These are phyloP conservation scores for Melieria picta DNA, from an alignment of 2,888 invertebrate species.

Conservation along the genomic window DNA sequence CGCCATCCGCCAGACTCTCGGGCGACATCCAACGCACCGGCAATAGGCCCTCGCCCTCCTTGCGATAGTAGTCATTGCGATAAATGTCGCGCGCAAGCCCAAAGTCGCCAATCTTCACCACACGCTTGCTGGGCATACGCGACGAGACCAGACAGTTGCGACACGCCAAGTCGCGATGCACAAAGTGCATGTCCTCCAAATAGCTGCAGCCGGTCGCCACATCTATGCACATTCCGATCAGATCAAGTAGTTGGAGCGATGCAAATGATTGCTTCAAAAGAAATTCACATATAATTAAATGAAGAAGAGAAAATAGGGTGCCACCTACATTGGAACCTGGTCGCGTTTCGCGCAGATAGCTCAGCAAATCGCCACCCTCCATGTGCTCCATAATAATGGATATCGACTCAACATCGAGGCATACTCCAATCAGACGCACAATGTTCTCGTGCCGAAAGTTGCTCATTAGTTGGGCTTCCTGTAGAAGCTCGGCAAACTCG, in stretches of 20 bases:
- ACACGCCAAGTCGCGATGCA: conserved; percentile 95
- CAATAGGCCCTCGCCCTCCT: conserved; percentile 88
- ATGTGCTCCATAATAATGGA: conserved; percentile 96
- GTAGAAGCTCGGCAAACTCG: conserved; percentile 89
- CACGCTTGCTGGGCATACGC: conserved; percentile 70
- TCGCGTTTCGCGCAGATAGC: conserved; percentile 86
- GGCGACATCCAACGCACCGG: conserved; percentile 99
- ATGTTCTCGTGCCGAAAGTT: conserved; percentile 98
- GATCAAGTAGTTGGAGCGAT: conserved; percentile 80
- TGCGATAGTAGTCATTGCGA: conserved; percentile 96
- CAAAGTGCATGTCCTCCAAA: conserved; percentile 96
- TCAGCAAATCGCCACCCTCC: conserved; percentile 95
- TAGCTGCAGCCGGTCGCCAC: conserved; percentile 96
- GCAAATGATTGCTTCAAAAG: conserved; percentile 70
- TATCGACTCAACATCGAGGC: conserved; percentile 91
- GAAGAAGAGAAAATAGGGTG: not conserved
- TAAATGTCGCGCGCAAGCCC: conserved; percentile 97
- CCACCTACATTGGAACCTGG: conserved; percentile 71
- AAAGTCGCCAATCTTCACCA: conserved; percentile 90
- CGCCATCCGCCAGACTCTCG: conserved; percentile 93
- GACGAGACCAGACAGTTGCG: conserved; percentile 93
- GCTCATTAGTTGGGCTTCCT: conserved; percentile 97
- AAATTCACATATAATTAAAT: conserved; percentile 5
- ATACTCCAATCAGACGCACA: conserved; percentile 90
- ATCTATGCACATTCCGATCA: conserved; percentile 93